A percentile compares a stretch with the other conserved stretches of the same genome.
These are phyloP conservation scores for Torymus tubicola DNA, from an alignment of 2,888 invertebrate species.

Conservation along the genomic window DNA sequence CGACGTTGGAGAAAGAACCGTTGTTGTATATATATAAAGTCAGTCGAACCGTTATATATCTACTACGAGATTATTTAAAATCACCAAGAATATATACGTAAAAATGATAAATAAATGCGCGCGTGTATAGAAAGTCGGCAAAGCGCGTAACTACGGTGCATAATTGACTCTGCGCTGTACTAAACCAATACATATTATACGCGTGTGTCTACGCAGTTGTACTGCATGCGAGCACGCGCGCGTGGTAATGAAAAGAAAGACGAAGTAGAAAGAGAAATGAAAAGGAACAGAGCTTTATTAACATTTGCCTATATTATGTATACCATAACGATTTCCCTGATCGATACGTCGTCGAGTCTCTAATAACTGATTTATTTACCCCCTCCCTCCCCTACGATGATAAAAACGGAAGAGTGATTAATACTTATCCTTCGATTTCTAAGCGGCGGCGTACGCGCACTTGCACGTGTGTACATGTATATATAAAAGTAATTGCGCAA, in stretches of 20 bases:
- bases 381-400: not conserved
- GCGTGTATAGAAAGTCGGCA: conserved; percentile 31
- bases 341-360: conserved; percentile 18
- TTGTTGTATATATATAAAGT: too few relatives aligned
- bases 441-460: too few relatives aligned
- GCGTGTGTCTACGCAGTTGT: too few relatives aligned
- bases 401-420: conserved; percentile 4
- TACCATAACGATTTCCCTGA: not conserved
- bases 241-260: not conserved
- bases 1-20: too few relatives aligned
- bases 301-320: conserved; percentile 9
- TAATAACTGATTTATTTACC: conserved; percentile 24
- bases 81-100: not conserved
- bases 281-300: conserved; percentile 11
- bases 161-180: not conserved
- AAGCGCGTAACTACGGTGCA: conserved; percentile 31
- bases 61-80: not conserved
- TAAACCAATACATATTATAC: not conserved
- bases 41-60: too few relatives aligned
- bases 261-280: not conserved
- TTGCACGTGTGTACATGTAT: too few relatives aligned
- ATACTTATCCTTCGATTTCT: not conserved
- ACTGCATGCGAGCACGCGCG: not conserved
- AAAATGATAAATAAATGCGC: conserved; percentile 1
- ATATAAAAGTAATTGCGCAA: too few relatives aligned